These are phyloP conservation scores for Rotaria magnacalcarata DNA, from an alignment of 2,888 invertebrate genomes.

Conservation along the genomic window DNA sequence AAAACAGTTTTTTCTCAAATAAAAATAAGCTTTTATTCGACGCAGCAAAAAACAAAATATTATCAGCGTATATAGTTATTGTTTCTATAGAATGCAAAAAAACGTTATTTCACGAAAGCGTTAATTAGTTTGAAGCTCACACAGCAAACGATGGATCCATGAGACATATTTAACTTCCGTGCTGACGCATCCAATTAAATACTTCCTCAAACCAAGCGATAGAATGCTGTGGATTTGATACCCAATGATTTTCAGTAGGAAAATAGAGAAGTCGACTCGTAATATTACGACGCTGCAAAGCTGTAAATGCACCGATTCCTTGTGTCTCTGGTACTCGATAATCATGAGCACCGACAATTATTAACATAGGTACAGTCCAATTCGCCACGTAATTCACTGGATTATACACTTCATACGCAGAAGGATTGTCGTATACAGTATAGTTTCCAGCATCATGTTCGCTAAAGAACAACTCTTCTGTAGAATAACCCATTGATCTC, in stretches of 20 bases:
- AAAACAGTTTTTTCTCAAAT: too few relatives aligned
- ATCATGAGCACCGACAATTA: not conserved
- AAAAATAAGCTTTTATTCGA: too few relatives aligned
- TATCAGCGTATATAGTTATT: too few relatives aligned
- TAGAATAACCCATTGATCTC: not conserved
- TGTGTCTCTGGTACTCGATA: not conserved
- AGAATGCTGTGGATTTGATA: not conserved
- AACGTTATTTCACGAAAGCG: too few relatives aligned
- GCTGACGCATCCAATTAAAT: not conserved
- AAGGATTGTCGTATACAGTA: not conserved
- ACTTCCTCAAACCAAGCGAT: not conserved
- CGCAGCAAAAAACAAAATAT: too few relatives aligned
- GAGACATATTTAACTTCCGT: too few relatives aligned
- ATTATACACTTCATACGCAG: not conserved
- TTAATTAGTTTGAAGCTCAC: too few relatives aligned
- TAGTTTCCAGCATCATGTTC: not conserved
- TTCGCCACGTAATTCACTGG: not conserved
- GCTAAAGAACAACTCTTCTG: not conserved
- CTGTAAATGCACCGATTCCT: not conserved
- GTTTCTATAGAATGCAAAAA: too few relatives aligned
- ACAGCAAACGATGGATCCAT: too few relatives aligned
- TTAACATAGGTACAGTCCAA: not conserved
- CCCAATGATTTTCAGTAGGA: not conserved
- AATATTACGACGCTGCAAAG: not conserved
- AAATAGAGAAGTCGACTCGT: not conserved